Conservation (phyloP, 2,888 invertebrate genomes). For the Pycnomerus fuliginosus region DNA sequence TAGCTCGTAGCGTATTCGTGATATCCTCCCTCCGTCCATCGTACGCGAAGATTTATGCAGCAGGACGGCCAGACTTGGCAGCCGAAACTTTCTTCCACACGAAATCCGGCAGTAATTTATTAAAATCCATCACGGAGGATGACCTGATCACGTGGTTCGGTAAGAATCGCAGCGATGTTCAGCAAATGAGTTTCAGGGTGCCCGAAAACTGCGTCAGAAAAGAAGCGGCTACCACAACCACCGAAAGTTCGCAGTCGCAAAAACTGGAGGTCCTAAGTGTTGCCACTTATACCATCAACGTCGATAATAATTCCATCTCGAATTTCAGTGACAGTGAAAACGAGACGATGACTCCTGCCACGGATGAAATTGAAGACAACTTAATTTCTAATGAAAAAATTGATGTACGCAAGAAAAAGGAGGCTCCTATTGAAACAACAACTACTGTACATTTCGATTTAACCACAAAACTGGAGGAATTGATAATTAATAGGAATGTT, state of each 20-base stretch:
- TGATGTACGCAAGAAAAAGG: background rate
- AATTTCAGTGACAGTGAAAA: slow-evolving; percentile 18
- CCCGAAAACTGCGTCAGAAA: slow-evolving; percentile 22
- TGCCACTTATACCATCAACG: slow-evolving; percentile 42
- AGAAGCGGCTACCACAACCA: slow-evolving; percentile 9
- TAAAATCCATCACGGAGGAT: slow-evolving; percentile 64
- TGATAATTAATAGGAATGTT: slow-evolving; percentile 8
- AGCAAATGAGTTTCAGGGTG: slow-evolving; percentile 14
- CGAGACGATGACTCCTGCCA: slow-evolving; percentile 1
- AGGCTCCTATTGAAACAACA: background rate
- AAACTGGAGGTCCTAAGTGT: slow-evolving; percentile 36
- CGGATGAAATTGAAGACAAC: slow-evolving; percentile 22
- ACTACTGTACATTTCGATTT: slow-evolving; percentile 12
- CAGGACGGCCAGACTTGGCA: slow-evolving; percentile 61
- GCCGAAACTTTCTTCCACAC: slow-evolving; percentile 67
- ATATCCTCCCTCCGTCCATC: slow-evolving; percentile 64
- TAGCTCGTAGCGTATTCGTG: slow-evolving; percentile 60
- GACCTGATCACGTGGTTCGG: slow-evolving; percentile 70
- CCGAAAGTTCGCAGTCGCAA: slow-evolving; percentile 19
- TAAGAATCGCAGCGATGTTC: slow-evolving; percentile 54
- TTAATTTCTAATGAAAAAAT: slow-evolving; percentile 21
- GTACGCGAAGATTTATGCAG: slow-evolving; percentile 64
- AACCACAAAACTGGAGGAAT: slow-evolving; percentile 10
- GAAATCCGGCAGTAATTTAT: slow-evolving; percentile 59
- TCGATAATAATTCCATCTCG: slow-evolving; percentile 36